phyloP scores from a whole-genome alignment of 2,888 invertebrate species.

The Volucella inanis region DNA sequence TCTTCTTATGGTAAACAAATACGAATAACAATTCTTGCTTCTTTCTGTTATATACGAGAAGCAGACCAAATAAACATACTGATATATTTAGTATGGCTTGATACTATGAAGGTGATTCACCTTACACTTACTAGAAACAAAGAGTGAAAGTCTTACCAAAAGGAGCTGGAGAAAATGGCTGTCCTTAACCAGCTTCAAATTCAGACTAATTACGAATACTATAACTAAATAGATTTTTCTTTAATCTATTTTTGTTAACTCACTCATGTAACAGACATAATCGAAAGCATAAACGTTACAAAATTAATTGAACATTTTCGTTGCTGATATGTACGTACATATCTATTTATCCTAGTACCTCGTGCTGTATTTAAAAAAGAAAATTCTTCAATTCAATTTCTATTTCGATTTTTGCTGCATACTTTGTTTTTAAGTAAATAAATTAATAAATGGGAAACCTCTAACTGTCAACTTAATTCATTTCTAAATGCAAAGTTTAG shows the following conservation, averaged over 20 bases:
- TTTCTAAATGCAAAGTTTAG: slow-evolving; percentile 4
- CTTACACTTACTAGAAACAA: neutral
- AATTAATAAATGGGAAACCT: neutral
- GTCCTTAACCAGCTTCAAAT: neutral
- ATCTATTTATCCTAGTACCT: neutral
- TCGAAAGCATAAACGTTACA: neutral
- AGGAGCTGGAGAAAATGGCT: neutral
- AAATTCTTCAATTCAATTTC: neutral
- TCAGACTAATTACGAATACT: neutral
- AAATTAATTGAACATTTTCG: slow-evolving; percentile 20
- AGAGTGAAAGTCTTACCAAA: neutral
- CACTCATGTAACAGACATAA: neutral
- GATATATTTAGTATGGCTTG: too few relatives aligned
- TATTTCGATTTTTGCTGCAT: neutral
- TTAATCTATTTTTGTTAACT: slow-evolving; percentile 7
- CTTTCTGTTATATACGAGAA: too few relatives aligned
- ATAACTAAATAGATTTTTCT: neutral
- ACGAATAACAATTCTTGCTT: too few relatives aligned
- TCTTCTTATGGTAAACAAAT: too few relatives aligned
- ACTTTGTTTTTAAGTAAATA: slow-evolving; percentile 4
- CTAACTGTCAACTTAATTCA: neutral
- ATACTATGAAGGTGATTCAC: too few relatives aligned
- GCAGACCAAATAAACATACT: too few relatives aligned
- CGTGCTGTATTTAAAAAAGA: neutral
- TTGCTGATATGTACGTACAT: neutral